These are phyloP conservation scores for Pygoscelis adeliae DNA, from an alignment of 2,113 vertebrate species.

Conservation along the genomic window DNA sequence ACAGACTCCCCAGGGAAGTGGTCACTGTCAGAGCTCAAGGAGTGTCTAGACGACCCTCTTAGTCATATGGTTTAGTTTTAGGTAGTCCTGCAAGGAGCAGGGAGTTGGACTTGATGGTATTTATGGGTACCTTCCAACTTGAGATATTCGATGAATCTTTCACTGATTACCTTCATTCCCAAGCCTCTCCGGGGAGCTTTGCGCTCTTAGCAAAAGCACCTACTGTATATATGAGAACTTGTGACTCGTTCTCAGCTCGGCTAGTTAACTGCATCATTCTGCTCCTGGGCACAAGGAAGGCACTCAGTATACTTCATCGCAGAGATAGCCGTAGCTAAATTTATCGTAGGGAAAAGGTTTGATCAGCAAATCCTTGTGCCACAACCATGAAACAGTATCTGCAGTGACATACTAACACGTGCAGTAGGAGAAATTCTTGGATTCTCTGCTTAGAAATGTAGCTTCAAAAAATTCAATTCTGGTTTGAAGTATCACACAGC, in stretches of 20 bases:
- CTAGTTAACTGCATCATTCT: not conserved
- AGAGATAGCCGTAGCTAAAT: not conserved
- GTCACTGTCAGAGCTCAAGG: not conserved
- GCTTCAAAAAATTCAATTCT: not conserved
- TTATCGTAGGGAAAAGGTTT: not conserved
- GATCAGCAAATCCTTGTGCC: not conserved
- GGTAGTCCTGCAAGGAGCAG: not conserved
- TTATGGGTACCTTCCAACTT: not conserved
- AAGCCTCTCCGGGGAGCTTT: not conserved
- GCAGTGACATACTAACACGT: not conserved
- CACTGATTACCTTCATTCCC: not conserved
- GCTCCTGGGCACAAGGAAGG: not conserved
- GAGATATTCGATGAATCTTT: not conserved
- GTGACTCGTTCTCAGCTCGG: not conserved
- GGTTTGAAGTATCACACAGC: not conserved
- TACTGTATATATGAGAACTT: not conserved
- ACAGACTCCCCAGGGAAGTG: not conserved
- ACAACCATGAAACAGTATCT: not conserved
- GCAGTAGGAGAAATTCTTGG: not conserved
- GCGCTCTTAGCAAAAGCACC: not conserved
- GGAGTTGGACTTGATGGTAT: not conserved
- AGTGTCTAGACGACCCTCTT: fast-evolving
- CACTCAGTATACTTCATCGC: not conserved
- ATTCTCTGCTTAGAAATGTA: not conserved
- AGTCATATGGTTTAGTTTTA: not conserved